Evolutionary conservation across 2,113 vertebrate species (phyloP).

Genomic region (Microcebus griseorufus): DNA sequence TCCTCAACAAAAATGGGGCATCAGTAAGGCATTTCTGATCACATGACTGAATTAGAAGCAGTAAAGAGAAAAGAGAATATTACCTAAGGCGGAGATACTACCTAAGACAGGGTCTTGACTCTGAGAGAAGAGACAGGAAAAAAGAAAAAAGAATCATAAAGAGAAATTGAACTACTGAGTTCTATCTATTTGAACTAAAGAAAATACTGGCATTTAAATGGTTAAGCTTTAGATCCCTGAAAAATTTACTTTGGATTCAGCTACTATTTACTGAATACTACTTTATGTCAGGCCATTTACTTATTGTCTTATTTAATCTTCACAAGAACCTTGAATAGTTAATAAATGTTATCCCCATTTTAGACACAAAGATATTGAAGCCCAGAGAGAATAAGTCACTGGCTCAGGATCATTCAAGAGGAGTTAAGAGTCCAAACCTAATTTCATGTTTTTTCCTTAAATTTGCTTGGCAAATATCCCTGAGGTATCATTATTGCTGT

Average conservation of each 20-base stretch:
- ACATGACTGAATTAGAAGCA: background rate
- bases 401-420: background rate
- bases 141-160: background rate
- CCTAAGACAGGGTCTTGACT: background rate
- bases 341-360: conserved; percentile 10
- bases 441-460: conserved; percentile 29
- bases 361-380: background rate
- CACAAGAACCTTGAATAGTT: background rate
- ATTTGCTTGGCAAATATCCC: conserved; percentile 21
- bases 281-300: background rate
- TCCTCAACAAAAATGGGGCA: background rate
- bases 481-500: conserved; percentile 45
- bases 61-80: background rate
- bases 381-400: background rate
- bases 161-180: background rate
- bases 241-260: conserved; percentile 19
- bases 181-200: background rate
- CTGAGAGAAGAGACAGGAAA: background rate
- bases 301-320: conserved; percentile 21
- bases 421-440: background rate
- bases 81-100: background rate
- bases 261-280: background rate
- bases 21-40: conserved; percentile 16
- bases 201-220: conserved; percentile 44
- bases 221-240: conserved; percentile 16